phyloP scores from a whole-genome alignment of 2,113 vertebrate species.

The Eonycteris spelaea region DNA sequence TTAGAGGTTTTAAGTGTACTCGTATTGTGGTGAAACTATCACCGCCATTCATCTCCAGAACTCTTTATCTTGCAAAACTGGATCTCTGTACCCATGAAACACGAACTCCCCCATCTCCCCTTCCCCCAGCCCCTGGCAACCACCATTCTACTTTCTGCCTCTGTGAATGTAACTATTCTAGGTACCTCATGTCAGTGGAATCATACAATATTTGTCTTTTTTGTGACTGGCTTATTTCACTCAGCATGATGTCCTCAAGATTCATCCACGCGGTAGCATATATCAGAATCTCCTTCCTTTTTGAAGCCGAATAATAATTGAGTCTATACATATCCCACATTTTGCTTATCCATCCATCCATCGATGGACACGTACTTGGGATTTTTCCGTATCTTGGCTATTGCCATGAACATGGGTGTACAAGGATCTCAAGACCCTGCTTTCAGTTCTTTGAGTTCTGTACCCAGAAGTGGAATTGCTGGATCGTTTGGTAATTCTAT shows the following conservation, averaged over 20 bases:
- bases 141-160: not conserved
- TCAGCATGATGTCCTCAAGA: not conserved
- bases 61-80: not conserved
- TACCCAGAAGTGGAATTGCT: not conserved
- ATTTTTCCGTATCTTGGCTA: not conserved
- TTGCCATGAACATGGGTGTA: not conserved
- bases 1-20: not conserved
- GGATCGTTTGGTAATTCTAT: not conserved
- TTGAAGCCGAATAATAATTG: not conserved
- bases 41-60: not conserved
- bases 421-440: not conserved
- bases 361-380: not conserved
- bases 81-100: not conserved
- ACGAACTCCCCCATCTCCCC: not conserved
- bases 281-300: not conserved
- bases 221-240: not conserved
- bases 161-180: not conserved
- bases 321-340: not conserved
- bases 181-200: not conserved
- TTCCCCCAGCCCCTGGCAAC: not conserved
- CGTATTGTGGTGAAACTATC: not conserved
- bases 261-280: not conserved
- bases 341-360: not conserved
- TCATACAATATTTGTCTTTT: not conserved
- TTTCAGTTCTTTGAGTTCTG: not conserved